These are phyloP conservation scores for Cotesia chilonis DNA, from an alignment of 1,140 invertebrate species.

Conservation along the genomic window DNA sequence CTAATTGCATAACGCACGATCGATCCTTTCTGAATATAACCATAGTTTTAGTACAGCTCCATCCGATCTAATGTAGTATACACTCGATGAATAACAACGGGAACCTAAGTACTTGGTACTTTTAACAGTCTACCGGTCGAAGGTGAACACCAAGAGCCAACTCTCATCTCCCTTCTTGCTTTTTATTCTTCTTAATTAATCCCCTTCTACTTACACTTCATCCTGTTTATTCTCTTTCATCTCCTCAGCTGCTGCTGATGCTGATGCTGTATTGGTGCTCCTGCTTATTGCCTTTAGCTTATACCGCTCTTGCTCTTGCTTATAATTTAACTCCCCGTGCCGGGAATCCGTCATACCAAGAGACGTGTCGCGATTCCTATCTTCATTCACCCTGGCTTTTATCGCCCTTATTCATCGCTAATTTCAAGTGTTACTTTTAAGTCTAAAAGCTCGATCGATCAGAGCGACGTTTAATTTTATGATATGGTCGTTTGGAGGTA, in stretches of 20 bases:
- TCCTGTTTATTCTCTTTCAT: too few species aligned
- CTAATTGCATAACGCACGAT: constrained; percentile 35
- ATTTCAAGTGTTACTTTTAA: constrained; percentile 25
- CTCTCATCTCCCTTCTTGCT: constrained; percentile 1
- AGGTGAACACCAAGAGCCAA: constrained; percentile 32
- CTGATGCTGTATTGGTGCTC: too few species aligned
- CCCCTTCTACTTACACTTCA: too few species aligned
- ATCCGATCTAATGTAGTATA: neutral
- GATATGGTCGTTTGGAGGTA: neutral
- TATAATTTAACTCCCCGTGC: neutral
- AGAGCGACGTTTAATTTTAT: neutral
- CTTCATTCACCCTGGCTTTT: constrained; percentile 24
- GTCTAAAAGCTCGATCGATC: constrained; percentile 21
- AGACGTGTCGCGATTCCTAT: constrained; percentile 18
- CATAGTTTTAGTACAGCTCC: neutral
- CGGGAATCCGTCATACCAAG: constrained; percentile 22
- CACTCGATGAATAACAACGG: neutral
- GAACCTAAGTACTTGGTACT: neutral
- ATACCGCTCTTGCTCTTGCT: neutral
- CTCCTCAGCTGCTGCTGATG: too few species aligned
- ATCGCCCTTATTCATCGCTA: constrained; percentile 26
- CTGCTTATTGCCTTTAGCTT: neutral
- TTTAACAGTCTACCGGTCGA: constrained; percentile 24
- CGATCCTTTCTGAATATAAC: constrained; percentile 37
- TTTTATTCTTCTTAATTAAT: constrained; percentile 16